Base-by-base conservation (phyloP, 2,797 vertebrate species). In the Sebastes baramenuke region DNA sequence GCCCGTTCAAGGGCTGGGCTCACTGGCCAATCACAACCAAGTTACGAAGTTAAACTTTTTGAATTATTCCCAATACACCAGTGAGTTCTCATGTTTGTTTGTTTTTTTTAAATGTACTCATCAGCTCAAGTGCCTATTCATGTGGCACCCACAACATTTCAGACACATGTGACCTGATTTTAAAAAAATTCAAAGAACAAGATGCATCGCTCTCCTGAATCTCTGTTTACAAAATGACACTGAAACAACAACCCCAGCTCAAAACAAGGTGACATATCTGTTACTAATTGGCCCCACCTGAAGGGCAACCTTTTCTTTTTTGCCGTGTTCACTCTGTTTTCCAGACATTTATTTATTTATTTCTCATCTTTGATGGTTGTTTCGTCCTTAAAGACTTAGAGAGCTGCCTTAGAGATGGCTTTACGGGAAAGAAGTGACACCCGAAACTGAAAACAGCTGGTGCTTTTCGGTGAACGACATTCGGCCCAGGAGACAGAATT, bases 401-500 rank as follows among this genome's bases (percentile, higher is more conserved):
- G 29, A n/a, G 46, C 30, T 68, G 64, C 46, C 27, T 65, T 55
- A 27, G 32, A 76, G 61, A 59, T 68, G 46, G 22, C 62, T 79
- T 67, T 54, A 25, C 2, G 0, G 62, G 14, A 52, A 62, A 59
- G 36, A 72, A 62, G 29, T 59, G 72, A 77, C 62, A 60, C 38
- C 7, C 3, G 0, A 49, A 79, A 54, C 56, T 70, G 20, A 68
- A 80, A 84, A 72, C 81, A 87, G 72, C 76, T 75, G 82, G 27
- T 58, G 66, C 54, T 60, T 79, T 79, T 86, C 46, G 32, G 22
- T 46, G 7, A 58, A 56, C 2, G 81, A 83, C 62, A 80, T 84
- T 80, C 32, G 74, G 75, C 36, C 70, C 71, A 29, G 14, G 71
- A 86, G 81, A 79, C 72, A 66, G 32, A 83, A 79, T 80, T 83